Conservation (phyloP, 2,113 vertebrate genomes). For the Vicugna pacos region DNA sequence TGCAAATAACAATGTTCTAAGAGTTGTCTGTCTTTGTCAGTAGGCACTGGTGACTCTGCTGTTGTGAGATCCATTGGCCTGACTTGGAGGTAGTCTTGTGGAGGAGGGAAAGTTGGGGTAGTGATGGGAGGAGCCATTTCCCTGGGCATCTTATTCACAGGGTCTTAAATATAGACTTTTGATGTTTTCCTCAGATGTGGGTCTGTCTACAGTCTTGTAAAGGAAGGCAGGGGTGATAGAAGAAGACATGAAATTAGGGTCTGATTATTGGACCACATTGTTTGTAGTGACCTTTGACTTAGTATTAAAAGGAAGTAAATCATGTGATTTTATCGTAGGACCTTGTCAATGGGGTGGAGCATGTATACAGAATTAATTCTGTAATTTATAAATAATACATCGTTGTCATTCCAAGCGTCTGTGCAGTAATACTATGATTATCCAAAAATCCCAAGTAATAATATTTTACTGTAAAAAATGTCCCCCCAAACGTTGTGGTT, state of each 20-base stretch:
- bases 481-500: not conserved
- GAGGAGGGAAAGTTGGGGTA: not conserved
- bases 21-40: not conserved
- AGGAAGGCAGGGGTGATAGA: not conserved
- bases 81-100: not conserved
- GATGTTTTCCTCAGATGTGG: not conserved
- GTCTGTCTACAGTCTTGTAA: not conserved
- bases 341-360: not conserved
- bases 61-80: not conserved
- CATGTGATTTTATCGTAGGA: not conserved
- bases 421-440: not conserved
- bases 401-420: not conserved
- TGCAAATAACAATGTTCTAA: not conserved
- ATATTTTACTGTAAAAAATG: not conserved
- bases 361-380: not conserved
- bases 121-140: not conserved
- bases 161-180: not conserved
- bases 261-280: not conserved
- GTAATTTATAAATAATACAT: not conserved
- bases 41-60: not conserved
- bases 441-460: not conserved
- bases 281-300: not conserved
- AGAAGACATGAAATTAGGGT: not conserved
- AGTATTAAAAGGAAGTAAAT: not conserved
- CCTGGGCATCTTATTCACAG: not conserved